A percentile compares a stretch with the other conserved stretches of the same genome.
phyloP scores from a whole-genome alignment of 2,113 vertebrate species.

The Scatophagus argus region DNA sequence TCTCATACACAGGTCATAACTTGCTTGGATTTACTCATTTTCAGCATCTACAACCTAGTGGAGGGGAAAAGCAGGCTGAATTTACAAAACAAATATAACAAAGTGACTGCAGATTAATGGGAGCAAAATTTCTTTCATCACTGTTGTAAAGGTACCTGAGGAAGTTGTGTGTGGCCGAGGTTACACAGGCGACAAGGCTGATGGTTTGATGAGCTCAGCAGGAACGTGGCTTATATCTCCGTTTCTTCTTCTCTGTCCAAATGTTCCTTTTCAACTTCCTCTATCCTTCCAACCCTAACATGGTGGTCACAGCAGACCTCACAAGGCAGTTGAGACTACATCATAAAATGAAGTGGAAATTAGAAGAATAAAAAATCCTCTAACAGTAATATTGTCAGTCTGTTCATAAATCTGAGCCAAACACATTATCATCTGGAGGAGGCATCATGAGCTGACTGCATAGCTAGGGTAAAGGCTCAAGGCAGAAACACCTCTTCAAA shows the following conservation, averaged over 20 bases:
- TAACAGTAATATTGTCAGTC: not conserved
- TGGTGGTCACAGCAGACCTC: not conserved
- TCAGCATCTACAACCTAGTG: not conserved
- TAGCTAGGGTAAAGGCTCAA: conserved; percentile 35
- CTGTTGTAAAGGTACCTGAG: conserved; percentile 3
- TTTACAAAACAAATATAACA: too few relatives aligned
- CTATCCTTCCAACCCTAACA: not conserved
- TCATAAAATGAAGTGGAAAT: conserved; percentile 29
- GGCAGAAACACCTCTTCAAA: conserved; percentile 1
- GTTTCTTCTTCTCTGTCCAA: not conserved
- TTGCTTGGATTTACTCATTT: not conserved
- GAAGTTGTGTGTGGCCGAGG: conserved; percentile 8
- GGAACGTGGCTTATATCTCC: not conserved
- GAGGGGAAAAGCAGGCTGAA: not conserved
- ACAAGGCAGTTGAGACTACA: conserved; percentile 10
- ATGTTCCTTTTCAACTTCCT: not conserved
- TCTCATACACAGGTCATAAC: not conserved
- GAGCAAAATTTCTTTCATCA: too few relatives aligned
- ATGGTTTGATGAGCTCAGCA: not conserved
- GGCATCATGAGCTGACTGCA: conserved; percentile 40
- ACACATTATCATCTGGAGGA: conserved; percentile 27
- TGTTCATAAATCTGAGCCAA: not conserved
- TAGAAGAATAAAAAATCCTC: conserved; percentile 29
- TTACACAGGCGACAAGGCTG: not conserved
- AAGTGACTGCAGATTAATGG: not conserved